A percentile compares a stretch with the other conserved stretches of the same genome.
Conservation (phyloP, 2,888 invertebrate species). For the Lasioglossum leucozonium region DNA sequence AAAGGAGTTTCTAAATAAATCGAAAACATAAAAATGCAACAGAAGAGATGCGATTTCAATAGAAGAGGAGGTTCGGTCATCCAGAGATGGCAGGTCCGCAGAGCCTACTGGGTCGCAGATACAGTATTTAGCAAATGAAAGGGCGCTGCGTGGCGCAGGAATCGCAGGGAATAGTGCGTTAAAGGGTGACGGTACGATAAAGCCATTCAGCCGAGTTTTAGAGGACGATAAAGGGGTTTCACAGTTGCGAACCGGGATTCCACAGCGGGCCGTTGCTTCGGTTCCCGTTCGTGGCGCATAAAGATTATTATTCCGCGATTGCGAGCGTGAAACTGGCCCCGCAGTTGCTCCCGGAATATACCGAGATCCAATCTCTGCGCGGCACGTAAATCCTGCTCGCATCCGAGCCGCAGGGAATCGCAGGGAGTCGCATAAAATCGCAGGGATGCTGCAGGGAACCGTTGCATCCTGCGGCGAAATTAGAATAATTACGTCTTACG, state of each 20-base stretch:
- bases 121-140: background rate
- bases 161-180: background rate
- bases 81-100: background rate
- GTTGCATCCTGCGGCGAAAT: slow-evolving; percentile 63
- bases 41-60: background rate
- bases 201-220: slow-evolving; percentile 24
- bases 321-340: slow-evolving; percentile 56
- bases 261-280: slow-evolving; percentile 29
- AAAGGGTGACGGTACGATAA: slow-evolving; percentile 22
- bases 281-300: slow-evolving; percentile 35
- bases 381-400: slow-evolving; percentile 63
- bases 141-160: background rate
- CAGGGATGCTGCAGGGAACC: slow-evolving; percentile 21
- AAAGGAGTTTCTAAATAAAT: too few species aligned
- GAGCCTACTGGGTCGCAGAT: background rate
- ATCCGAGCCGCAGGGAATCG: slow-evolving; percentile 32
- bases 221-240: slow-evolving; percentile 26
- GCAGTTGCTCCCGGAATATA: slow-evolving; percentile 48
- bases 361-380: slow-evolving; percentile 63
- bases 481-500: slow-evolving; percentile 71
- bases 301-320: slow-evolving; percentile 62
- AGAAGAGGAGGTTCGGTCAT: background rate
- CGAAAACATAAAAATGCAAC: too few species aligned
- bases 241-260: slow-evolving; percentile 31
- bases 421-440: background rate